These are phyloP conservation scores for Ormyrus rosae DNA, from an alignment of 2,888 invertebrate species.

Conservation along the genomic window DNA sequence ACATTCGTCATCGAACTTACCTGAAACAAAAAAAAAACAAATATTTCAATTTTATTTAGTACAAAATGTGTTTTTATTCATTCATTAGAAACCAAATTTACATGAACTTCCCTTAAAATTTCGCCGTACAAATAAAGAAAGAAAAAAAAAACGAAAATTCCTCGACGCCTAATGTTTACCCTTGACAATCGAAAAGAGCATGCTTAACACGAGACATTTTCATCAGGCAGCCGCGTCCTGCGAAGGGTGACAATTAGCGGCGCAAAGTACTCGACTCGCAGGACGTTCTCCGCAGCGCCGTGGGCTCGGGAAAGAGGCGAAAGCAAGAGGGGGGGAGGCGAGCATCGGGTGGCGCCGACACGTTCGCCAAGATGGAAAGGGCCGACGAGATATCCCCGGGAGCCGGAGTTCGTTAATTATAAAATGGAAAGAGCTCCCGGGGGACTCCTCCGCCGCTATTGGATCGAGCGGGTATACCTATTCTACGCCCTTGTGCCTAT, in stretches of 20 bases:
- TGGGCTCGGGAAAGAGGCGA: no score
- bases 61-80: no score
- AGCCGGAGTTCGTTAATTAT: slow-evolving; percentile 56
- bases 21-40: slow-evolving; percentile 3
- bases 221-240: slow-evolving; percentile 55
- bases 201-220: slow-evolving; percentile 50
- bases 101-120: not conserved
- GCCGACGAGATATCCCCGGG: slow-evolving; percentile 45
- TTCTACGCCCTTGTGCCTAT: slow-evolving; percentile 4
- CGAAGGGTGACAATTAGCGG: slow-evolving; percentile 57
- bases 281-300: no score
- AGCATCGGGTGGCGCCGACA: slow-evolving; percentile 3
- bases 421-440: slow-evolving; percentile 57
- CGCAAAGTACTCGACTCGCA: not conserved
- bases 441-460: slow-evolving; percentile 55
- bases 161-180: not conserved
- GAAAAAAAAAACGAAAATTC: no score
- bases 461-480: slow-evolving; percentile 43
- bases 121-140: not conserved
- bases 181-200: not conserved
- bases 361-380: slow-evolving; percentile 39
- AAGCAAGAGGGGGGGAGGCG: not conserved
- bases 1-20: not conserved
- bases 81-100: not conserved
- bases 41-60: no score